These are phyloP conservation scores for Saturnia pavonia DNA, from an alignment of 2,888 invertebrate species.

Conservation along the genomic window DNA sequence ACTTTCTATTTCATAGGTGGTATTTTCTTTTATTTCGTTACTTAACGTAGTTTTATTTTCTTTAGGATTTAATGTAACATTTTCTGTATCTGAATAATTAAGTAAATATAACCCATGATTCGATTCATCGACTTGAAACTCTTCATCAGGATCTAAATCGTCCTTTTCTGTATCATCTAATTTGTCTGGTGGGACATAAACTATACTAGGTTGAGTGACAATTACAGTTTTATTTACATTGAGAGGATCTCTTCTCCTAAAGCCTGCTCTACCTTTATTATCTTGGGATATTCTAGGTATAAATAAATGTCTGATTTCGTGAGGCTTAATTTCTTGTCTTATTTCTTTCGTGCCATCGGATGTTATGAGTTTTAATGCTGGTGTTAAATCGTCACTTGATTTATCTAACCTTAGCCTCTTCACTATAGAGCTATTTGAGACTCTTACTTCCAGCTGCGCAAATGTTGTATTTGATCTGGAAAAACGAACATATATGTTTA, in stretches of 20 bases:
- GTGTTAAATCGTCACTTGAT: constrained; percentile 61
- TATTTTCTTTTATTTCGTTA: constrained; percentile 48
- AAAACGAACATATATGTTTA: constrained; percentile 31
- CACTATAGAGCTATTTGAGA: constrained; percentile 64
- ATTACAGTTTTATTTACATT: constrained; percentile 49
- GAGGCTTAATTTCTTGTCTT: constrained; percentile 69
- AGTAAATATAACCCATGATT: constrained; percentile 77
- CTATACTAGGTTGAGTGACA: constrained; percentile 60
- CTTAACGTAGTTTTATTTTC: constrained; percentile 49
- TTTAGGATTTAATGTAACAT: constrained; percentile 57
- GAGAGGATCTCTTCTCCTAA: constrained; percentile 57
- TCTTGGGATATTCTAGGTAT: constrained; percentile 68
- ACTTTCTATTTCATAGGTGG: constrained; percentile 41
- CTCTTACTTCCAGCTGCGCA: constrained; percentile 72
- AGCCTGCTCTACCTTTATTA: constrained; percentile 66
- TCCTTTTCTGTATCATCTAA: constrained; percentile 73
- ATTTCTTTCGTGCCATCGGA: constrained; percentile 68
- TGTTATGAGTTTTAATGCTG: constrained; percentile 60
- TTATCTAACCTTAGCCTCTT: constrained; percentile 70
- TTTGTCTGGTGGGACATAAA: constrained; percentile 75
- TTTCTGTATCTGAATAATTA: constrained; percentile 76
- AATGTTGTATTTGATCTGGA: constrained; percentile 75
- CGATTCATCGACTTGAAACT: constrained; percentile 79
- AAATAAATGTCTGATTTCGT: constrained; percentile 72
- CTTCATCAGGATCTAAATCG: constrained; percentile 77